Percentiles rank a stretch among this genome's conserved stretches.
These are phyloP conservation scores for Cotesia typhae DNA, from an alignment of 1,140 invertebrate species.

Conservation along the genomic window DNA sequence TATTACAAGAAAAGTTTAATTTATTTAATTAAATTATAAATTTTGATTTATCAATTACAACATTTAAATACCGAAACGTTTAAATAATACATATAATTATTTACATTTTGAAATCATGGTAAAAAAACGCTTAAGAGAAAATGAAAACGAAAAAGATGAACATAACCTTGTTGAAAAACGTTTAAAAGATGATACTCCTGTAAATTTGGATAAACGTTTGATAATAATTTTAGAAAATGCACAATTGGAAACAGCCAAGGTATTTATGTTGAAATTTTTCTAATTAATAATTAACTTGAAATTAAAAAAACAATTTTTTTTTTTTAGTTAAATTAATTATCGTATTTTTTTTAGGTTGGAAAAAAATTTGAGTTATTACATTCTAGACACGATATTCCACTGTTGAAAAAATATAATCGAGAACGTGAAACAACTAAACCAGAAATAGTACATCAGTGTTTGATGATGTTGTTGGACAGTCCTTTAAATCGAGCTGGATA, in stretches of 20 bases:
- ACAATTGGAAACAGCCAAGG: slow-evolving; percentile 95
- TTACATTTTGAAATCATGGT: slow-evolving; percentile 63
- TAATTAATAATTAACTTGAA: slow-evolving; percentile 18
- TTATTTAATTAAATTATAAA: too few relatives aligned
- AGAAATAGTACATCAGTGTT: slow-evolving; percentile 94
- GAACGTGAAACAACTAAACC: slow-evolving; percentile 87
- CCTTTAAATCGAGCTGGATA: slow-evolving; percentile 93
- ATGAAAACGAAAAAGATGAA: slow-evolving; percentile 69
- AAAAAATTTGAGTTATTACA: slow-evolving; percentile 94
- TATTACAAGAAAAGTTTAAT: too few relatives aligned
- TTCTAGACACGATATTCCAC: slow-evolving; percentile 88
- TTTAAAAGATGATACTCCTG: slow-evolving; percentile 73
- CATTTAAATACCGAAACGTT: too few relatives aligned
- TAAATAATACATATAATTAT: too few relatives aligned
- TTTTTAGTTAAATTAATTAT: slow-evolving; percentile 13
- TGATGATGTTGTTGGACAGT: slow-evolving; percentile 96
- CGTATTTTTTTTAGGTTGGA: slow-evolving; percentile 73
- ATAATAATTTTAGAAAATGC: slow-evolving; percentile 94
- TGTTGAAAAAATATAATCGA: slow-evolving; percentile 86
- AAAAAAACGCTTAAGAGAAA: slow-evolving; percentile 70
- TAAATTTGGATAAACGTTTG: slow-evolving; percentile 87
- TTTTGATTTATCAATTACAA: too few relatives aligned
- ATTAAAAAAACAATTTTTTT: not conserved
- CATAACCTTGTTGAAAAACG: slow-evolving; percentile 75
- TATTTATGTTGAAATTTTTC: slow-evolving; percentile 58